Evolutionary conservation across 1,140 invertebrate genomes (phyloP), one percentile per base, ranked within the genome.

Genomic region (Drosophila asahinai): DNA sequence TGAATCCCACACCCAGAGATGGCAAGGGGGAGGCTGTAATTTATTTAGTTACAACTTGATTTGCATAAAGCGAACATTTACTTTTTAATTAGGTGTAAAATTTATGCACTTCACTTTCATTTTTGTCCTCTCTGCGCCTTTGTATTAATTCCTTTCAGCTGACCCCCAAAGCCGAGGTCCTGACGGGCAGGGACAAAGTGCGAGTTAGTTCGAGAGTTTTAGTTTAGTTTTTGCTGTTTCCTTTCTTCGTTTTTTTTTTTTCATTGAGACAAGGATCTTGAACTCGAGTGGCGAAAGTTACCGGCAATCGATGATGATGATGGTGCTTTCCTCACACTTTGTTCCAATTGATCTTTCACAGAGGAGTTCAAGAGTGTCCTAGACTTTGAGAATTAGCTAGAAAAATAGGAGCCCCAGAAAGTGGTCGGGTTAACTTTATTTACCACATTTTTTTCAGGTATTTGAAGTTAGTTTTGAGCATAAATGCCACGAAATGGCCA

Each of bases 11-110:
- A 59, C 12, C 42, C 2, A 15, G 43, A 2, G 33, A 7, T 25
- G 22, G n/a, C 15, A 5, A 19, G 14, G 33, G 49, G 51, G 33
- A 33, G 51, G 60, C 57, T 57, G 81, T 81, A 90, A 89, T 89
- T 90, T 89, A 89, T 89, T 90, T 89, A 89, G 86, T 86, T 81
- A 90, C 81, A 90, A 81, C 86, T 82, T 89, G 84, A 89, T 89
- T 89, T 90, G 84, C 84, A 90, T 89, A 89, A 89, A 90, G 87
- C 71, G 81, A 90, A 68, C 81, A 89, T 89, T 89, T 89, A 89
- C 84, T 89, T 89, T 90, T 89, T 89, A 89, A 89, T 89, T 89
- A 89, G 84, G 84, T 89, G 84, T 89, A 90, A 90, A 89, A 89
- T 89, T 90, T 89, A 89, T 89, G 81, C 86, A 87, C 84, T 87